Percentiles rank a stretch among this genome's conserved stretches.
phyloP scores from a whole-genome alignment of 1,140 invertebrate species.

The Pseudachorutes palmiensis region DNA sequence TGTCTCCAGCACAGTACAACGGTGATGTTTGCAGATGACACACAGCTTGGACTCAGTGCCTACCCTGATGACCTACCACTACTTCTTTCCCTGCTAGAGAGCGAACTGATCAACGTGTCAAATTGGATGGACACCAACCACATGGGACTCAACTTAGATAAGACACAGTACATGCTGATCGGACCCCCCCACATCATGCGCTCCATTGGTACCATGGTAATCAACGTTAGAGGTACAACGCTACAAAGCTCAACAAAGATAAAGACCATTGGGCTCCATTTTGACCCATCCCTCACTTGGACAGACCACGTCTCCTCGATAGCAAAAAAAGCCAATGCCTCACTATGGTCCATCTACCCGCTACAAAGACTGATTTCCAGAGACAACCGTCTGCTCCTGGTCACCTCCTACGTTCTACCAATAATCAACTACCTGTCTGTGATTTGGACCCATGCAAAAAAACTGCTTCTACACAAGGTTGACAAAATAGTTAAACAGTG shows the following conservation, averaged over 20 bases:
- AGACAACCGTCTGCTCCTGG: background rate
- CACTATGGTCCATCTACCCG: background rate
- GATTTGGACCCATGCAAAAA: background rate
- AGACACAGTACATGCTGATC: background rate
- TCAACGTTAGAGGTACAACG: background rate
- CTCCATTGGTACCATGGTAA: background rate
- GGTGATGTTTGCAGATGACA: background rate
- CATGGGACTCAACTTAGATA: background rate
- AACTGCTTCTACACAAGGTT: background rate
- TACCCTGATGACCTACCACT: background rate
- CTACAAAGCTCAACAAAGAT: background rate
- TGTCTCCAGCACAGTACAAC: background rate
- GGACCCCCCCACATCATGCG: background rate
- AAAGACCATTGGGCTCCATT: background rate
- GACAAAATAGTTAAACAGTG: background rate
- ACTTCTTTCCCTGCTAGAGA: background rate
- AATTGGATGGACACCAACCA: background rate
- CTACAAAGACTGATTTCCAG: background rate
- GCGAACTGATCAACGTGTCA: background rate
- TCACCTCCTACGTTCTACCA: background rate
- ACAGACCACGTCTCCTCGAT: background rate
- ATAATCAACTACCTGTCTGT: background rate
- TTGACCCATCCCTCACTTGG: background rate
- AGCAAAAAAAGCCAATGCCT: background rate
- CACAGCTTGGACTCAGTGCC: background rate